Evolutionary conservation across 2,888 invertebrate species (phyloP), one percentile per base, ranked within the genome.

Genomic region (Cosmorhoe ocellata): DNA sequence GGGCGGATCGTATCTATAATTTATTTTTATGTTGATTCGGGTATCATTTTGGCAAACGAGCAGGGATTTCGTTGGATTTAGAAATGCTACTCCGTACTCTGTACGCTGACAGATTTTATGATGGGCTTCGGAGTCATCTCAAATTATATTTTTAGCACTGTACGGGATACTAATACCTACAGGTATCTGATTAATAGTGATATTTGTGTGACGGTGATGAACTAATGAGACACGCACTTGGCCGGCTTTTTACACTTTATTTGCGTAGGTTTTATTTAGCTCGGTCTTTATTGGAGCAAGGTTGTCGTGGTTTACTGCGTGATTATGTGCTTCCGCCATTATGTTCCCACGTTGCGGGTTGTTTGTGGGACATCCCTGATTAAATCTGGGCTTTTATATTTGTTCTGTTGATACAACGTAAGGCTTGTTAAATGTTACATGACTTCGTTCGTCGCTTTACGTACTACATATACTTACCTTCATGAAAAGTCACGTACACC

Each of bases 321-420:
- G 69, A 74, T 75, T 73, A 70, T 69, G 63, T 58, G 65, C 63
- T 71, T 76, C 75, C 72, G 70, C 57, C 64, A 64, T 58, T 47
- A 42, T 51, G 57, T 54, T 51, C 51, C 51, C 54, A 54, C 56
- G 43, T 40, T 32, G 47, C 26, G 45, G 40, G 26, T 49, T 32
- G 43, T 36, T 46, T 32, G 46, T 36, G 55, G 55, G 49, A 56
- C 59, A 56, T 57, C 51, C 56, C 56, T 52, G 55, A 59, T 57
- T 59, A 50, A 53, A 59, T 57, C 55, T 47, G 41, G 30, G 22
- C 26, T 61, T 58, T 57, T 59, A 49, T 48, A 44, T 37, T 34
- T 11, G 43, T 58, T 58, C 53, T 51, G 53, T 51, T 56, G 54
- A 52, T 55, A 50, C 27, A 27, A 11, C 6, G 24, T n/a, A n/a